Evolutionary conservation across 2,797 vertebrate genomes (phyloP), one percentile per base, ranked within the genome.

Genomic region (Notoglanidium macrostoma): DNA sequence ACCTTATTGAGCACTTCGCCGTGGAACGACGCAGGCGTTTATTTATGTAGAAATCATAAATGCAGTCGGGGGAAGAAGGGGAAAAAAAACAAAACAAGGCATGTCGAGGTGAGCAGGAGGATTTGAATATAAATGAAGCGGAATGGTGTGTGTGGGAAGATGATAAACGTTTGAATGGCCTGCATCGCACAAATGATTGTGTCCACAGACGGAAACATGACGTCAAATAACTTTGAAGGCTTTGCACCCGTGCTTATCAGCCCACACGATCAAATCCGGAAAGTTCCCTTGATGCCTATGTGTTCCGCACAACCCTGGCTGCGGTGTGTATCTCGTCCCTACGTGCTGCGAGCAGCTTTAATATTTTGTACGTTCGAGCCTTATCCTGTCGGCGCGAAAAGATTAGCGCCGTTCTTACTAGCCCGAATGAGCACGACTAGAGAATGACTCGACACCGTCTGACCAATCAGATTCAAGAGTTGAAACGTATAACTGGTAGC

Each of bases 1-100:
- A 92, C 91, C 89, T 92, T 94, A 93, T 93, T 92, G 92, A 93
- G 90, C 93, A 89, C 92, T 93, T 95, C 93, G 91, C 90, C 79
- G 73, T 15, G 85, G 83, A 11, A 11, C 3, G 40, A 40, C 40
- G 40, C 4, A 40, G 40, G 4, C 40, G 21, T 74, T 84, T 84
- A 3, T 29, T 81, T 90, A 85, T 89, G 85, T 86, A 68, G 82
- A 90, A 92, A 94, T 94, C 87, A 90, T 93, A 91, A 93, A 92
- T 92, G 91, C 89, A 90, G 90, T 91, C 89, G 90, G 92, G 88
- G 6, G 9, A n/a, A 65, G 26, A 65, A n/a, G n/a, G 26, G 21
- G 17, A 29, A 14, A 3, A 35, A 32, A 78, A 90, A 91, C 87
- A 90, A 90, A 76, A 91, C 87, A 90, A 90, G 68, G 29, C 78